Conservation (phyloP, 2,113 vertebrate species). For the Condylura cristata region DNA sequence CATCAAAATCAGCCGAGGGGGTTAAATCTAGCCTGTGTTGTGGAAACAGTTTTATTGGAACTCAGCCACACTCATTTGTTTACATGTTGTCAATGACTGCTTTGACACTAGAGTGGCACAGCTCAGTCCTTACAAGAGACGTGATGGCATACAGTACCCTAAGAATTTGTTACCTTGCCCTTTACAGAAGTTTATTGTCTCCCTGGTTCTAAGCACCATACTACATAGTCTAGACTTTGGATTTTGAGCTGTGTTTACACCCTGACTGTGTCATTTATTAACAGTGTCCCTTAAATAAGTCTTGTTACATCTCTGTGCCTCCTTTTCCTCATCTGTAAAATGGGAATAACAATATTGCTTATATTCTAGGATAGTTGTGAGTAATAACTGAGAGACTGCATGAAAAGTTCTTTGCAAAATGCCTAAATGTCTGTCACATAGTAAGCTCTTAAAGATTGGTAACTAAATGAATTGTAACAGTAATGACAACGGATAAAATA, state of each 20-base stretch:
- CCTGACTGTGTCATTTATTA: slow-evolving; percentile 22
- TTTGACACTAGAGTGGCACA: not conserved
- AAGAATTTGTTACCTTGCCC: not conserved
- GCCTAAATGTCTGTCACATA: not conserved
- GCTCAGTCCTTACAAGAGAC: not conserved
- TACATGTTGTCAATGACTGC: not conserved
- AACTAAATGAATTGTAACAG: slow-evolving; percentile 43
- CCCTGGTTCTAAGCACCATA: not conserved
- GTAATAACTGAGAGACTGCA: not conserved
- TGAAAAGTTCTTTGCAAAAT: not conserved
- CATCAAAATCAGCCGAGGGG: not conserved
- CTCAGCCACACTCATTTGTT: not conserved
- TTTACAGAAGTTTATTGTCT: not conserved
- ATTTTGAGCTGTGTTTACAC: not conserved
- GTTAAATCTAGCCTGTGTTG: not conserved
- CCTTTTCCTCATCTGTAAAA: slow-evolving; percentile 23
- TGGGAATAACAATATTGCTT: not conserved
- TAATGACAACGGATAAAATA: not conserved
- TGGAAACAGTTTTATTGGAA: not conserved
- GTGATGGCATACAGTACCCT: not conserved
- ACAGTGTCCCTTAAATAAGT: not conserved
- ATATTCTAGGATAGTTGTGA: not conserved
- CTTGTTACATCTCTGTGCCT: not conserved
- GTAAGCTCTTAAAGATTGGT: not conserved
- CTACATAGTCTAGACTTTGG: not conserved